Base-by-base conservation (phyloP, 2,888 invertebrate species). In the Globia sparganii region DNA sequence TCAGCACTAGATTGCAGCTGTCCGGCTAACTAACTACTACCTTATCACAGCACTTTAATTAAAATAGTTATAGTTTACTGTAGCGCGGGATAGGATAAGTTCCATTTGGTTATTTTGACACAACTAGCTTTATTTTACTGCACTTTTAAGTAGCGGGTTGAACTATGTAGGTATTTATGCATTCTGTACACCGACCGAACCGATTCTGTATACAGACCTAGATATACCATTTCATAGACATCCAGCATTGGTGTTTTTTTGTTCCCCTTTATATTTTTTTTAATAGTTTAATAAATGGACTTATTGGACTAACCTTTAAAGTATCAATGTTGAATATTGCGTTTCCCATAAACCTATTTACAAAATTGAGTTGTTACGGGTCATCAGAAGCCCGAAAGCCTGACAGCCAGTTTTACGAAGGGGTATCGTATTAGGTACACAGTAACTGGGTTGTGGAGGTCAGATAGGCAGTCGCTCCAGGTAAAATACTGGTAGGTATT, bases 1-100 rank as follows among this genome's bases (percentile, higher is more conserved):
- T 88, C 83, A 75, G 77, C 75, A 18, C 70, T 81, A 71, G 75
- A 80, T 86, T 81, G 79, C 80, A 80, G 85, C n/a, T 37, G 46
- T 65, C 66, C 67, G 34, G 58, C 53, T 78, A 71, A 66, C 61
- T 79, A 78, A 67, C 71, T 74, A 75, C 75, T 81, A 79, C 71
- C 65, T 78, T 78, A 81, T 75, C 77, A 66, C 37, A 56, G 21
- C 75, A 59, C 13, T 76, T 81, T 67, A 68, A 77, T 74, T 79
- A 65, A 85, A 71, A 75, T 75, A 40, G 21, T 62, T 73, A 75
- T 75, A 40, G 21, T 62, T 73, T 69, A 75, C 62, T 70, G 21
- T 53, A 53, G 34, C 62, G 37, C 46, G 67, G 53, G 69, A 53
- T 74, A 67, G 43, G 61, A 72, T 43, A 49, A 4, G 6, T 28